These are phyloP conservation scores for Physeter macrocephalus DNA, from an alignment of 2,113 vertebrate genomes.

Conservation along the genomic window DNA sequence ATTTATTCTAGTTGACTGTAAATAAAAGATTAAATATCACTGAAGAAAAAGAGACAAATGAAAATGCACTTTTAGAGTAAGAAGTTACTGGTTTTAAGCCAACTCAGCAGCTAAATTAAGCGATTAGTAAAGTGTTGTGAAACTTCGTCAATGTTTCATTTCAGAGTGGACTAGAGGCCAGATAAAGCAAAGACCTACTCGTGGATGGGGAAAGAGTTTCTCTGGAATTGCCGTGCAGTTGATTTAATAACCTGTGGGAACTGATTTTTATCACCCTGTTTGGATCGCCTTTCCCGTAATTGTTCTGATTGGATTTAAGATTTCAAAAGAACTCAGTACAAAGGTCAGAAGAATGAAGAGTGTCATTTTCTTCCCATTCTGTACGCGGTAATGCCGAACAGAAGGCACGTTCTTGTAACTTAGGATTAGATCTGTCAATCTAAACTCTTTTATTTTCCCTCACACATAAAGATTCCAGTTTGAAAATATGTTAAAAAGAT, in stretches of 20 bases:
- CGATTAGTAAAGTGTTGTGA: not conserved
- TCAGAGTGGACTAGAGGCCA: not conserved
- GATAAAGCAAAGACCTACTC: too few relatives aligned
- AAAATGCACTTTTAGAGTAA: not conserved
- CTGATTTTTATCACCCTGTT: too few relatives aligned
- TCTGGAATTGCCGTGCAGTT: not conserved
- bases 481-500: not conserved
- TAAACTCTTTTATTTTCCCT: not conserved
- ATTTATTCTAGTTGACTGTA: not conserved
- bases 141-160: not conserved
- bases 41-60: not conserved
- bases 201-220: accelerated
- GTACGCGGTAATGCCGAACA: accelerated
- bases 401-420: accelerated
- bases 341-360: accelerated
- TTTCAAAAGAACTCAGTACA: not conserved
- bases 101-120: not conserved
- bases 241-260: not conserved
- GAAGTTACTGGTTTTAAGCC: not conserved
- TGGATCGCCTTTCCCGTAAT: accelerated
- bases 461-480: not conserved
- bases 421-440: accelerated
- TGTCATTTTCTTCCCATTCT: not conserved
- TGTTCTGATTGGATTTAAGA: not conserved
- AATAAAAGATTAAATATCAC: not conserved